Evolutionary conservation across 1,140 invertebrate genomes (phyloP).

Genomic region (Habropoda laboriosa): DNA sequence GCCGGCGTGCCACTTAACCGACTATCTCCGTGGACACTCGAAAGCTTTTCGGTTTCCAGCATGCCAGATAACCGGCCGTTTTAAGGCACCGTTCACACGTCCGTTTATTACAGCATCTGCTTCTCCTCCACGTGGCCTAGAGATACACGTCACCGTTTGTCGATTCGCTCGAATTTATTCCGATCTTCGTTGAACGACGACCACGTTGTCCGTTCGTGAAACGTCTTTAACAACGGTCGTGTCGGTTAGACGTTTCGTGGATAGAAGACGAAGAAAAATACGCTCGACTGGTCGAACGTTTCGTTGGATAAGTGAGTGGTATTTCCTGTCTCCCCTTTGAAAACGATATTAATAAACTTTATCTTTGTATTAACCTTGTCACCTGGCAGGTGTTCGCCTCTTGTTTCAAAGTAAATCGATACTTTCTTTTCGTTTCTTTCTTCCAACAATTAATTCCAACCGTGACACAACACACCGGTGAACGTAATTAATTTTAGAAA

Average conservation of each 20-base stretch:
- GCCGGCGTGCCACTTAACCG: constrained; percentile 65
- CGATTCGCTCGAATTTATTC: constrained; percentile 23
- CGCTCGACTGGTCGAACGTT: background rate
- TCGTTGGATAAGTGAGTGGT: background rate
- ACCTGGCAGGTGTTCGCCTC: too few species aligned
- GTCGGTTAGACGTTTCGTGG: background rate
- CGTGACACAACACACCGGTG: background rate
- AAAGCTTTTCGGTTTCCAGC: constrained; percentile 71
- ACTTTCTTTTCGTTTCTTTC: too few species aligned
- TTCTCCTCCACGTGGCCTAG: background rate
- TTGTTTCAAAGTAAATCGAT: too few species aligned
- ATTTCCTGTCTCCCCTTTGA: too few species aligned
- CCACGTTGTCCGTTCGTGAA: too few species aligned
- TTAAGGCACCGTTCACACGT: constrained; percentile 45
- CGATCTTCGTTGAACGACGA: background rate
- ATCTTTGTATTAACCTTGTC: too few species aligned
- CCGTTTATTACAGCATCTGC: constrained; percentile 44
- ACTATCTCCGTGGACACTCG: constrained; percentile 72
- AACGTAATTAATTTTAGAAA: background rate
- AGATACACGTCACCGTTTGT: background rate
- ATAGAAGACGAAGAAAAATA: background rate
- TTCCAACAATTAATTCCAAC: background rate
- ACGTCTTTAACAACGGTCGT: background rate
- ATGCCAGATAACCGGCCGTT: constrained; percentile 51
- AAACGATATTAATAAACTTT: too few species aligned